Conservation (phyloP, 2,113 vertebrate species). For the Elgaria multicarinata region DNA sequence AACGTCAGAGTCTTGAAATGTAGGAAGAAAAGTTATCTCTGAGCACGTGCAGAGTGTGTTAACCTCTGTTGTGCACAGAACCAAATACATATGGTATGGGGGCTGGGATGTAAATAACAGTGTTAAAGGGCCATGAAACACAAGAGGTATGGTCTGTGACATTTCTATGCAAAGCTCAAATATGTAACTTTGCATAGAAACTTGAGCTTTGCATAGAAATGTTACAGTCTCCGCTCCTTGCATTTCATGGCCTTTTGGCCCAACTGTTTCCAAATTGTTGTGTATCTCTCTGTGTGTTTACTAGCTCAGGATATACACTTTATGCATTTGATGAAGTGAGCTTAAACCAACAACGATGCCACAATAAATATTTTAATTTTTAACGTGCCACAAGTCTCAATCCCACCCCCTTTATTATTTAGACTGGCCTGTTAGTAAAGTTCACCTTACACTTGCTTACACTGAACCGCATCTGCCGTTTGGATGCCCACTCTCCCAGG, state of each 20-base stretch:
- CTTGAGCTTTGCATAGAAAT: background rate
- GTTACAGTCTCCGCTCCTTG: background rate
- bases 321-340: background rate
- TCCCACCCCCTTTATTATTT: background rate
- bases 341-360: too few species aligned
- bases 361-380: background rate
- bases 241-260: background rate
- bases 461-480: too few species aligned
- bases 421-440: too few species aligned
- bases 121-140: background rate
- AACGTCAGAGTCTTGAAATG: too few species aligned
- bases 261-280: background rate
- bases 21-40: too few species aligned
- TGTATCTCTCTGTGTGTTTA: background rate
- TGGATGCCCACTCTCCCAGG: too few species aligned
- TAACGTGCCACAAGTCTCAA: background rate
- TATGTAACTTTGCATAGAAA: background rate
- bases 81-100: background rate
- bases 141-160: background rate
- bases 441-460: too few species aligned
- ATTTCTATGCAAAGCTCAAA: background rate
- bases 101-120: background rate
- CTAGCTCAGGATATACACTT: background rate
- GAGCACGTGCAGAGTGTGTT: too few species aligned
- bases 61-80: background rate